Percentiles rank a stretch among this genome's conserved stretches.
Conservation (phyloP, 2,797 vertebrate species). For the Menidia menidia region DNA sequence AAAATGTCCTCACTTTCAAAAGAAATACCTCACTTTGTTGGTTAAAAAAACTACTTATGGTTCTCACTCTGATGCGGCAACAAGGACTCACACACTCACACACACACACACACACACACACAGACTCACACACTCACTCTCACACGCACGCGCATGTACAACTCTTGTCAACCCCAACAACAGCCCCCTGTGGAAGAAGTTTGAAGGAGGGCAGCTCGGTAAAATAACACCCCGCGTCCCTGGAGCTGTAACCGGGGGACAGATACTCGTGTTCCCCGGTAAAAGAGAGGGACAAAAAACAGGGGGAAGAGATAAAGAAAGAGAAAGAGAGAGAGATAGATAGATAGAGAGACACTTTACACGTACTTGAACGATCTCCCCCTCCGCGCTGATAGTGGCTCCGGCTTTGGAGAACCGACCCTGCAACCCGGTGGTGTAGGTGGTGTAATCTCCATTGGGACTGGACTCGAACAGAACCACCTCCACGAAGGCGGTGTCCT, state of each 20-base stretch:
- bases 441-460: constrained; percentile 96
- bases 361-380: constrained; percentile 96
- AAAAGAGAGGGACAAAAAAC: not conserved
- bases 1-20: no score
- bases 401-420: constrained; percentile 94
- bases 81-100: no score
- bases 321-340: not conserved
- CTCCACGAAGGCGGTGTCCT: constrained; percentile 96
- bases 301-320: no score
- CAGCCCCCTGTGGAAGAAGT: constrained; percentile 46
- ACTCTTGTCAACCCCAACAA: constrained; percentile 51
- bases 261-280: constrained; percentile 12
- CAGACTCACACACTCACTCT: no score
- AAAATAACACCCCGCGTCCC: constrained; percentile 27
- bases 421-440: constrained; percentile 94
- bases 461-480: constrained; percentile 98
- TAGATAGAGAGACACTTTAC: constrained; percentile 42
- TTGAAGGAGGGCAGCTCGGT: constrained; percentile 46
- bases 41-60: no score
- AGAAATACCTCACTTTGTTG: no score
- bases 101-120: no score
- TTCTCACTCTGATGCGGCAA: no score
- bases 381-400: constrained; percentile 95
- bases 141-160: constrained; percentile 13
- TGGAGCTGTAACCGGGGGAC: constrained; percentile 10